phyloP scores from a whole-genome alignment of 2,797 vertebrate species.

The Pygocentrus nattereri region DNA sequence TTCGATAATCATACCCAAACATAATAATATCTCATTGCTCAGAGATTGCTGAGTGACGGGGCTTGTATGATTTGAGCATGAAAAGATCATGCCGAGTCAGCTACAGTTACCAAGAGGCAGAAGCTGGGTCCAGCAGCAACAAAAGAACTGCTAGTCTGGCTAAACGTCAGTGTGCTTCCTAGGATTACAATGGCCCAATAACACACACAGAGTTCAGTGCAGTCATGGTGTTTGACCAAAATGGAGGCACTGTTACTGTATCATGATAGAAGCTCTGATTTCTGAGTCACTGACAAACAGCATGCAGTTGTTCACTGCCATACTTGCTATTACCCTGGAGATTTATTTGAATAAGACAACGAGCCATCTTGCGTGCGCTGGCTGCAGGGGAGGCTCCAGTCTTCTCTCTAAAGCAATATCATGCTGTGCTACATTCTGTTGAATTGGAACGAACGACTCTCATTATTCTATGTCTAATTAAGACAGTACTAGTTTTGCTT shows the following conservation, averaged over 20 bases:
- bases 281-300: conserved; percentile 22
- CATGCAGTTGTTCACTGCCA: background rate
- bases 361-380: conserved; percentile 17
- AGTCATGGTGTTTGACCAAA: conserved; percentile 21
- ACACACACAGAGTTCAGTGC: conserved; percentile 41
- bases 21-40: conserved; percentile 14
- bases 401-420: conserved; percentile 32
- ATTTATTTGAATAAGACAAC: conserved; percentile 32
- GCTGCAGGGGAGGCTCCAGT: conserved; percentile 23
- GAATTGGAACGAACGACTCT: conserved; percentile 14
- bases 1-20: background rate
- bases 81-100: conserved; percentile 74
- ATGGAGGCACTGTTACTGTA: conserved; percentile 24
- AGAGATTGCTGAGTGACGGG: background rate
- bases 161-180: conserved; percentile 73
- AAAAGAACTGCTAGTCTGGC: conserved; percentile 80
- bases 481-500: background rate
- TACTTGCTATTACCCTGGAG: conserved; percentile 2
- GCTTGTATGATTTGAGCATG: conserved; percentile 38
- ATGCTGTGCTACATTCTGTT: conserved; percentile 49
- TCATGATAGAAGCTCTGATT: conserved; percentile 16
- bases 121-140: conserved; percentile 70
- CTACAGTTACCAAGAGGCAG: conserved; percentile 61
- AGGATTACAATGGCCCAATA: conserved; percentile 68
- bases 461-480: conserved; percentile 28